Conservation (phyloP, 2,888 invertebrate genomes). For the Dasypogon diadema region DNA sequence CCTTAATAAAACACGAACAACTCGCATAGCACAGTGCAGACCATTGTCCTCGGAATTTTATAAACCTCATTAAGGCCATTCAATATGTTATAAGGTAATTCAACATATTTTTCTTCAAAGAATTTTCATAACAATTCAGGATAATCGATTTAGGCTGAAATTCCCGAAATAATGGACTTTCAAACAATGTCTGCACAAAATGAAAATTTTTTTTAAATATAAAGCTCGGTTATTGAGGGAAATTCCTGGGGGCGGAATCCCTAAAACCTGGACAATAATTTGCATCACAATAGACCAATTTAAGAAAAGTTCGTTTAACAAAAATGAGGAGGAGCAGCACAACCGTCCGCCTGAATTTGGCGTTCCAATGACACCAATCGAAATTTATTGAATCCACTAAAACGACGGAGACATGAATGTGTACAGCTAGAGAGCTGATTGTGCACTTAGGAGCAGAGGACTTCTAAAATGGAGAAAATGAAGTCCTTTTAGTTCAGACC, state of each 20-base stretch:
- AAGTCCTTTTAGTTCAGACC: slow-evolving; percentile 11
- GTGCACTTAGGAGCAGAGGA: not conserved
- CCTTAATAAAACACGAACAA: too few species aligned
- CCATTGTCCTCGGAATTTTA: too few species aligned
- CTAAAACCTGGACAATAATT: slow-evolving; percentile 23
- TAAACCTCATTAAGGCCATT: too few species aligned
- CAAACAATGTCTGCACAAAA: too few species aligned
- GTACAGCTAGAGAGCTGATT: not conserved
- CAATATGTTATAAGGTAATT: too few species aligned
- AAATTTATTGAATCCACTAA: slow-evolving; percentile 37
- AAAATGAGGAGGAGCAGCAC: slow-evolving; percentile 24
- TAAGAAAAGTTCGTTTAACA: slow-evolving; percentile 13
- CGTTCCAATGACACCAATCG: slow-evolving; percentile 10
- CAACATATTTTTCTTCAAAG: too few species aligned
- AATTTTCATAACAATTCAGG: too few species aligned
- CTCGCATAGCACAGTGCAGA: too few species aligned
- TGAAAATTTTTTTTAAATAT: too few species aligned
- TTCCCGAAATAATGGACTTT: too few species aligned
- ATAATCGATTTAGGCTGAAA: too few species aligned
- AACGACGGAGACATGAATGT: slow-evolving; percentile 2
- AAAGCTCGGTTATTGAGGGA: not conserved
- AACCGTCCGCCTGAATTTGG: not conserved
- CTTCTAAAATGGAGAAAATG: not conserved
- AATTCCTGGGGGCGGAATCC: not conserved
- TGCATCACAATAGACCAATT: slow-evolving; percentile 43